Evolutionary conservation across 2,113 vertebrate species (phyloP).

Genomic region (Apodemus speciosus): DNA sequence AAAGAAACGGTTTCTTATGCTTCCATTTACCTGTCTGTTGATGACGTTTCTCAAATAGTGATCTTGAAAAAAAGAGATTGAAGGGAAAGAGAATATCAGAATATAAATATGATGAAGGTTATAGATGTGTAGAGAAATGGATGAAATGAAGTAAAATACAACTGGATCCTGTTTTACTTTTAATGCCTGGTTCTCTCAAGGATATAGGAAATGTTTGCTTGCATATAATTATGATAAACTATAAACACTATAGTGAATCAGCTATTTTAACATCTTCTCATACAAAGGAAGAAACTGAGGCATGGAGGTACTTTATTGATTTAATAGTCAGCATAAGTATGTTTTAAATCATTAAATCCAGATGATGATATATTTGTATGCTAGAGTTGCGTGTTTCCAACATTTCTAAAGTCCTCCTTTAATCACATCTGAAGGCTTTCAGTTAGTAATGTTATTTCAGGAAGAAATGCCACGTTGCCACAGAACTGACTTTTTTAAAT

Average conservation of each 20-base stretch:
- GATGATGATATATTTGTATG: slow-evolving; percentile 45
- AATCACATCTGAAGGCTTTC: slow-evolving; percentile 53
- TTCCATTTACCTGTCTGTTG: neutral
- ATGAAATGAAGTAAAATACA: slow-evolving; percentile 7
- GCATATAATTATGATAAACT: slow-evolving; percentile 17
- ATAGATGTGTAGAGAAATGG: neutral
- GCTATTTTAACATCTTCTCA: neutral
- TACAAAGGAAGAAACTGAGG: slow-evolving; percentile 6
- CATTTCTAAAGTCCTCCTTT: slow-evolving; percentile 59
- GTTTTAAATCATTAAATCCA: slow-evolving; percentile 60
- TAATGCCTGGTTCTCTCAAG: neutral
- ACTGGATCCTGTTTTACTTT: neutral
- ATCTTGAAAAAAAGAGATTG: neutral
- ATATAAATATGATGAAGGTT: neutral
- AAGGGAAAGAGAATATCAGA: neutral
- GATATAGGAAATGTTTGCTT: neutral
- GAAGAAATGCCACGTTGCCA: slow-evolving; percentile 15
- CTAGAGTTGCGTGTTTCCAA: slow-evolving; percentile 30
- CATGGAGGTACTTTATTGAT: too few species aligned
- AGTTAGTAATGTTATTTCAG: slow-evolving; percentile 56
- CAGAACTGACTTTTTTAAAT: slow-evolving; percentile 47
- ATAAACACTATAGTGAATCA: neutral
- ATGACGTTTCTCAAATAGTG: neutral
- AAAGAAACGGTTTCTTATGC: neutral
- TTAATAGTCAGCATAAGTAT: neutral